Base-by-base conservation (phyloP, 2,797 vertebrate genomes). In the Nannoperca australis region DNA sequence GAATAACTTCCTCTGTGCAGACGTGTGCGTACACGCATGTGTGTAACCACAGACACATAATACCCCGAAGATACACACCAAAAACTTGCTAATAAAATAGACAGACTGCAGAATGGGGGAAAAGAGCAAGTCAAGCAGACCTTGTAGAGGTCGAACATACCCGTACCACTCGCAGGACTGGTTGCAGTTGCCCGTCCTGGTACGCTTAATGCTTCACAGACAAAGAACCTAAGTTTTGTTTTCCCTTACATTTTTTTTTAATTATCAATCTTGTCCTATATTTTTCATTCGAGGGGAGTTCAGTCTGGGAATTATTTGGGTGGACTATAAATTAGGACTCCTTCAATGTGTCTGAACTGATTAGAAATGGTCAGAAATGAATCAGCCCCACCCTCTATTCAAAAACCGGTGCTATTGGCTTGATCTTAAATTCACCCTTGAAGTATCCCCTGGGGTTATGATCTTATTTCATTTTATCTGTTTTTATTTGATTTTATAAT, bases 321-420 rank as follows among this genome's bases (percentile, higher is more conserved):
- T 89, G 88, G 73, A 86, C 69, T 68, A 73, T 51, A 81, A 87
- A 90, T 85, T 74, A 49, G 70, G 78, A 84, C 69, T 86, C 64
- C 77, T 77, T 67, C 45, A 32, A 70, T 55, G 76, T 62, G 64
- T 85, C 78, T 74, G 69, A 84, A 56, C 69, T 64, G 79, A 81
- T 87, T 74, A 85, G 70, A 87, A 73, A 83, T 58, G 73, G 50
- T 83, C 63, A 77, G 81, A 85, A 77, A 70, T 70, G 70, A 88
- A 81, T 81, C 80, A 81, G 89, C 83, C 82, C 78, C 77, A 72
- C 83, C 85, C 76, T 42, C 76, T 70, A 38, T 82, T 90, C 53
- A 70, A 55, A 82, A 78, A 89, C 66, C 72, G 86, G 91, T 92
- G 93, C 91, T 91, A 90, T 92, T 91, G 89, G 93, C 90, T 89